Evolutionary conservation across 2,888 invertebrate genomes (phyloP), one percentile per base, ranked within the genome.

Genomic region (Baccha elongata): DNA sequence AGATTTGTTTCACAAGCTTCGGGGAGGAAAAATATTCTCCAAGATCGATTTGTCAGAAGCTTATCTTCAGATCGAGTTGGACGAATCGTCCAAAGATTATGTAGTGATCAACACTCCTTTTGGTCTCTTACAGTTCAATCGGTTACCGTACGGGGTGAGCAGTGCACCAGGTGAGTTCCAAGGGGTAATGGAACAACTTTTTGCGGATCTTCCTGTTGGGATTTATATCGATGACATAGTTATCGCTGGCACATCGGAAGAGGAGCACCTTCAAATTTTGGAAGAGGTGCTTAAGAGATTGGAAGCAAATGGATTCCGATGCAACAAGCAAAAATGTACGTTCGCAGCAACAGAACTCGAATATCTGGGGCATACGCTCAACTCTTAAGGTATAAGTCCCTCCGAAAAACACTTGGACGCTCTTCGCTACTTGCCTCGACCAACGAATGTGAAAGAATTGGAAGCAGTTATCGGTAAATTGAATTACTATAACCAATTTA

Each of bases 211-310:
- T 5, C 32, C 44, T 0, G 17, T 60, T 1, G 44, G 60, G 8
- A 8, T 55, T 21, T 46, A 62, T 46, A 46, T 62, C 32, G 44
- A 62, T 5, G 62, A 62, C 13, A 62, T 62, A 46, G 32, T 6
- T 19, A 32, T 60, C 46, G 44, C 46, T 19, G 44, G 44, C 7
- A 23, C 15, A 4, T 29, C 42, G 11, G 44, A 60, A n/a, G 60
- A 13, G 29, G 44, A 60, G 7, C 19, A 60, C 15, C 29, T 44
- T 17, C 32, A 6, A n/a, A 62, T 46, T 13, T 62, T 46, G 35
- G 35, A 62, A 62, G 46, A 46, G 46, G 62, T 62, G 19, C 29
- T 62, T 3, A 32, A 21, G 32, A 29, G 46, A 21, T 17, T 46
- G 11, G 17, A 19, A 17, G 11, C n/a, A 7, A 62, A 46, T 46